A percentile compares a stretch with the other conserved stretches of the same genome.
Conservation (phyloP, 2,888 invertebrate species). For the Cecidostiba fungosa region DNA sequence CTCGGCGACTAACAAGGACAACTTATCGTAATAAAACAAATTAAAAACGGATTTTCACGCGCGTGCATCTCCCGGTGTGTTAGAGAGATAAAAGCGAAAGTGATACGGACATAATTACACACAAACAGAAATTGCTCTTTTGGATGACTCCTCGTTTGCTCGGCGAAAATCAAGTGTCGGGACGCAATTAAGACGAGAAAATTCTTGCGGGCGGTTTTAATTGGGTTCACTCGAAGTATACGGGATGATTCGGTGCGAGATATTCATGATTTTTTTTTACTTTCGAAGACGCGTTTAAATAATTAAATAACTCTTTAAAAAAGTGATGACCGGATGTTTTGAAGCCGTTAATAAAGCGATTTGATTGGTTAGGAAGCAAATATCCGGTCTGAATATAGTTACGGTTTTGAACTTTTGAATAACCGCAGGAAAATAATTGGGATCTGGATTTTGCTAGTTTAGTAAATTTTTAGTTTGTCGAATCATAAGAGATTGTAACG, state of each 20-base stretch:
- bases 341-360: too few relatives aligned
- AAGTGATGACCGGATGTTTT: too few relatives aligned
- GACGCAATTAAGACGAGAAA: not conserved
- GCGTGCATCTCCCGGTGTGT: not conserved
- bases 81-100: not conserved
- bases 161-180: not conserved
- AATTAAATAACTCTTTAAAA: too few relatives aligned
- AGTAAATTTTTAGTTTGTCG: too few relatives aligned
- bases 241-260: not conserved
- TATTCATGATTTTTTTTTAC: too few relatives aligned
- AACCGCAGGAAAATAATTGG: too few relatives aligned
- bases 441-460: too few relatives aligned
- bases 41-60: conserved; percentile 4
- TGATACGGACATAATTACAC: not conserved
- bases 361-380: too few relatives aligned
- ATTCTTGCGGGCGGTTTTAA: not conserved
- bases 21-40: conserved; percentile 5
- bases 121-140: not conserved
- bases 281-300: too few relatives aligned
- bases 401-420: too few relatives aligned
- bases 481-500: too few relatives aligned
- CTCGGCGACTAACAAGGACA: conserved; percentile 34
- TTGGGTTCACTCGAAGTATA: not conserved
- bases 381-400: too few relatives aligned
- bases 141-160: not conserved